Conservation (phyloP, 2,113 vertebrate species). For the Pelobates fuscus region DNA sequence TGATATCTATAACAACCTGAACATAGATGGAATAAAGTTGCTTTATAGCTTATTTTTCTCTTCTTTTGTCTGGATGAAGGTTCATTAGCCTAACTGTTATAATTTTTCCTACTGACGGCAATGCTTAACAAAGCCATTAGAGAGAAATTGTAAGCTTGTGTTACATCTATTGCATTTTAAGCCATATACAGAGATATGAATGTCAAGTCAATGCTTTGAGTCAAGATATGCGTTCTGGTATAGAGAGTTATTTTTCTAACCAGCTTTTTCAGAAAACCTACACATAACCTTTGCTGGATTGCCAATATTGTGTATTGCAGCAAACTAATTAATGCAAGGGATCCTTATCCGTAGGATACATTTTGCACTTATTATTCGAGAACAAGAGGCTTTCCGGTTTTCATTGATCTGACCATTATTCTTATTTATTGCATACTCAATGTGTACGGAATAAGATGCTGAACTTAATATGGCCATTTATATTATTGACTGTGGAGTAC, state of each 20-base stretch:
- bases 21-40: constrained; percentile 25
- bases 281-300: constrained; percentile 37
- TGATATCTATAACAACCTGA: constrained; percentile 32
- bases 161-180: constrained; percentile 36
- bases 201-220: constrained; percentile 29
- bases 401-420: no score
- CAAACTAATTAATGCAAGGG: constrained; percentile 33
- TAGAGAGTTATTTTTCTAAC: constrained; percentile 40
- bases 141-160: constrained; percentile 37
- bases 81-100: constrained; percentile 43
- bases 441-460: no score
- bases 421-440: no score
- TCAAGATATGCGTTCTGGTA: constrained; percentile 11
- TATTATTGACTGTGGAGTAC: no score
- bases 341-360: no score
- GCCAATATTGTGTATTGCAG: constrained; percentile 2
- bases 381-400: no score
- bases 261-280: constrained; percentile 30
- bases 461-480: no score
- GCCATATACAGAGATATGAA: constrained; percentile 34
- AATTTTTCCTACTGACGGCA: constrained; percentile 43
- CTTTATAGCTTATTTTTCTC: constrained; percentile 28
- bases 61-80: constrained; percentile 33
- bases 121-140: constrained; percentile 36
- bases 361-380: no score